phyloP scores from a whole-genome alignment of 53 echinoderm and acorn worm genomes.

The Luidia sarsii region DNA sequence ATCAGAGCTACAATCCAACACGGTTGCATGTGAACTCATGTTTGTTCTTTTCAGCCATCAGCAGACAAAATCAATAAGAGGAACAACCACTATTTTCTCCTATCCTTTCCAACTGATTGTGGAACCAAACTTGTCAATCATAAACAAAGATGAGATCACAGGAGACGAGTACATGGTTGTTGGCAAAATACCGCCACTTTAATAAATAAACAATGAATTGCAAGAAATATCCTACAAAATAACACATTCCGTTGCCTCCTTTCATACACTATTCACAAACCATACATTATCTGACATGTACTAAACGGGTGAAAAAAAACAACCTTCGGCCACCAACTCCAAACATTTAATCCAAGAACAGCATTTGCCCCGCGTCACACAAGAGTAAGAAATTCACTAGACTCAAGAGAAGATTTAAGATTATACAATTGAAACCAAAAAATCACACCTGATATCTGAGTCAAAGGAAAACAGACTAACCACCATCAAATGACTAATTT shows the following conservation, averaged over 20 bases:
- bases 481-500: no score
- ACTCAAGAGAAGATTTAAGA: background rate
- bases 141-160: no score
- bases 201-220: slow-evolving; percentile 61
- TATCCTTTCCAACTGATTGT: no score
- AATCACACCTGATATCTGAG: background rate
- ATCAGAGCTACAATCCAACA: no score
- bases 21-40: no score
- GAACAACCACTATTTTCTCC: no score
- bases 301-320: slow-evolving; percentile 8
- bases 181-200: slow-evolving; percentile 52
- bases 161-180: slow-evolving; percentile 1
- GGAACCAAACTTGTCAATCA: no score
- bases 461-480: no score
- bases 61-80: no score
- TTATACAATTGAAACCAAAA: background rate
- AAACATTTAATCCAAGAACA: background rate
- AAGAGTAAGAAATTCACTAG: background rate
- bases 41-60: no score
- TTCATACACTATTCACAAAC: slow-evolving; percentile 51
- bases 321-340: background rate
- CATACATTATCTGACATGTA: background rate
- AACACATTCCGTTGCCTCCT: slow-evolving; percentile 27
- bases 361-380: slow-evolving; percentile 2
- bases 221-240: slow-evolving; percentile 46